Evolutionary conservation across 2,797 vertebrate genomes (phyloP).

Genomic region (Eulemur mongoz): DNA sequence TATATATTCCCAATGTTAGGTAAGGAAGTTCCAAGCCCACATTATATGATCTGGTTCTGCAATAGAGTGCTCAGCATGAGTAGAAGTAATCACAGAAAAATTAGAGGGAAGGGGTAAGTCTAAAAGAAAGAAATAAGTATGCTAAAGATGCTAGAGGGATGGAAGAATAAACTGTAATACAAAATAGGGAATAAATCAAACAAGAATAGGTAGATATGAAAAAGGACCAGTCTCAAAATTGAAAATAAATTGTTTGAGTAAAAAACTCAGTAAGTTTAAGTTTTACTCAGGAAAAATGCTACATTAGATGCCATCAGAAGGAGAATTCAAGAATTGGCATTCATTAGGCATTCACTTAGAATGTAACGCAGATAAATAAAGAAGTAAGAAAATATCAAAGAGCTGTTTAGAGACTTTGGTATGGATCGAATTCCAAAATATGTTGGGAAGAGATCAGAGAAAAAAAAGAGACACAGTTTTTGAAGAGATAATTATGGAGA

Average conservation of each 20-base stretch:
- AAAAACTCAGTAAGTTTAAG: background rate
- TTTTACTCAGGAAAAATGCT: background rate
- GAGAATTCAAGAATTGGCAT: background rate
- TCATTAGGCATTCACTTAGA: background rate
- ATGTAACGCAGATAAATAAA: background rate
- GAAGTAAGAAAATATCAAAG: background rate
- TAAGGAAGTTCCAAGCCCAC: background rate
- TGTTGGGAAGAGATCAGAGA: background rate
- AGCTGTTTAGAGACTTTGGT: background rate
- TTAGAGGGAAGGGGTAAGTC: background rate
- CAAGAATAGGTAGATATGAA: background rate
- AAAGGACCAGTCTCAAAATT: background rate
- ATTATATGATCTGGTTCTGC: background rate
- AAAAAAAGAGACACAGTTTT: background rate
- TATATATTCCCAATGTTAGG: background rate
- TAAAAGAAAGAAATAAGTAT: background rate
- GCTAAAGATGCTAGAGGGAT: background rate
- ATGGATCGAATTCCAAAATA: background rate
- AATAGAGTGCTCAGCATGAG: background rate
- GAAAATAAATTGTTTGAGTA: background rate
- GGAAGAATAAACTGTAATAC: background rate
- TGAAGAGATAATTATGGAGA: constrained; percentile 22
- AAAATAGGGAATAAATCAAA: background rate
- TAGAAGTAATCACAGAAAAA: background rate
- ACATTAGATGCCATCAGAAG: background rate